Base-by-base conservation (phyloP, 37 sponge, comb jelly and placozoan genomes). In the Dysidea cf. avara region DNA sequence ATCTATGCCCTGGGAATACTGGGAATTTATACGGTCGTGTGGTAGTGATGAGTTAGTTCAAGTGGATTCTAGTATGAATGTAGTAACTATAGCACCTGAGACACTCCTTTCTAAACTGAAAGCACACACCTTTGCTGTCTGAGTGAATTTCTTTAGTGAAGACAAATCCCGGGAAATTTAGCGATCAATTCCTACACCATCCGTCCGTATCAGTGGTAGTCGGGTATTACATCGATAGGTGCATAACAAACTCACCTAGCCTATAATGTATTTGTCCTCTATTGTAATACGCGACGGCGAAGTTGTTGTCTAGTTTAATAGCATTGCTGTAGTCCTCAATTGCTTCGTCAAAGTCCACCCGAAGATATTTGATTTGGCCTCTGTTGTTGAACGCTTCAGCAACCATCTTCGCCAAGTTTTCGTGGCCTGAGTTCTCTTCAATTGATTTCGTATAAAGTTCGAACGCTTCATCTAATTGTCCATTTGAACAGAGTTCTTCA, bases 231-330 rank as follows among this genome's bases (percentile, higher is more conserved):
- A n/a, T n/a, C n/a, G n/a, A n/a, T n/a, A n/a, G n/a, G n/a, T n/a
- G n/a, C n/a, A n/a, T n/a, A n/a, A n/a, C n/a, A n/a, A n/a, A n/a
- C n/a, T 68, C 26, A 93, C 96, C 96, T 59, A 95, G 67, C 53
- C 96, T 64, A 61, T 95, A 95, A 21, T 88, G 89, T 17, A 95
- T 72, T 56, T 88, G 93, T 64, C 96, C 96, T 46, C 96, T 88
- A 61, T 95, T 95, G 65, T 95, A 95, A 61, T 76, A 92, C 3
- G 96, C 89, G 21, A 95, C 80, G 38, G 88, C 58, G 25, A 92
- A 78, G 17, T 59, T 32, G 9, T 74, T 82, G 37, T 95, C 69
- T 29, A 65, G 25, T 28, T 61, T 39, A 20, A 95, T 85, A 2
- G 96, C 85, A 51, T 84, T 53, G 0, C 80, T 77, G 66, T 95